Percentiles rank a stretch among this genome's conserved stretches.
phyloP scores from a whole-genome alignment of 2,888 invertebrate genomes.

The Yponomeuta evonymella region DNA sequence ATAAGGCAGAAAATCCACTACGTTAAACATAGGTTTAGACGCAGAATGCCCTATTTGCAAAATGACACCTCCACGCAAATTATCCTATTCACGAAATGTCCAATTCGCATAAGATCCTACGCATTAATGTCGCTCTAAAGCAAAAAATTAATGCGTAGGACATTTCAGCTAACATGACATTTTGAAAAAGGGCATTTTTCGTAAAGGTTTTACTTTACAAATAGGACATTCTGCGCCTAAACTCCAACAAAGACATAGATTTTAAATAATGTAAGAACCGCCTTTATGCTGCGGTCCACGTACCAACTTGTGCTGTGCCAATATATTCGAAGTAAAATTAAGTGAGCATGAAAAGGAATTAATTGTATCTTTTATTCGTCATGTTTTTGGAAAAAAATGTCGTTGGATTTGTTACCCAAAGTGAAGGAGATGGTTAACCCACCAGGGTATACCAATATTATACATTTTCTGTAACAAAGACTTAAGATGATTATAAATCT shows the following conservation, averaged over 20 bases:
- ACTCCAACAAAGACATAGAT: not conserved
- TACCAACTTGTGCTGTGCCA: constrained; percentile 73
- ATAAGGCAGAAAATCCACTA: not conserved
- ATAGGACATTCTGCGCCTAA: no score
- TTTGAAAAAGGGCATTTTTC: not conserved
- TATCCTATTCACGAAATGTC: no score
- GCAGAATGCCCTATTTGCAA: no score
- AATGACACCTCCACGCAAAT: no score
- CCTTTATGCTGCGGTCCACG: constrained; percentile 31
- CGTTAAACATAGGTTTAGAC: not conserved
- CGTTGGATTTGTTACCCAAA: not conserved
- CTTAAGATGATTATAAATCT: no score
- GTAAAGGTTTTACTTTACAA: no score
- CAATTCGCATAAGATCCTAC: no score
- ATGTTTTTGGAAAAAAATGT: constrained; percentile 4
- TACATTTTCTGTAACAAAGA: not conserved
- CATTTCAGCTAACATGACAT: not conserved
- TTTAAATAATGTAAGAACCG: not conserved
- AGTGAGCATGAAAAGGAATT: constrained; percentile 13
- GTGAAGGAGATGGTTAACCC: no score
- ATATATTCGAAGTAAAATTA: constrained; percentile 21
- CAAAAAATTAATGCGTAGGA: not conserved
- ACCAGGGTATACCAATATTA: not conserved
- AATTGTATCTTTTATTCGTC: constrained; percentile 1
- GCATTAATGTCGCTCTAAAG: no score